Evolutionary conservation across 2,888 invertebrate species (phyloP).

Genomic region (Andricus quercusramuli): DNA sequence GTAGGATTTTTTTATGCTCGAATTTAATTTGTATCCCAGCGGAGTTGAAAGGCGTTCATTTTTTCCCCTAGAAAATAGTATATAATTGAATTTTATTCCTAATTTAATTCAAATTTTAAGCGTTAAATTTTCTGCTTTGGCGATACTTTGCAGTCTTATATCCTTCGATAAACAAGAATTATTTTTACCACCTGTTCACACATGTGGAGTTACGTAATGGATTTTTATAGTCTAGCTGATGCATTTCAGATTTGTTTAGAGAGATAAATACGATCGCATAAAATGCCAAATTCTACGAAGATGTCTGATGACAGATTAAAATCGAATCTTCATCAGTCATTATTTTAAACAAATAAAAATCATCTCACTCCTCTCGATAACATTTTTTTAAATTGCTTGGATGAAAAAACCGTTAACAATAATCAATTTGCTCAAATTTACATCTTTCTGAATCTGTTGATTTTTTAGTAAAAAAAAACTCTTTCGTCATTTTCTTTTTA

Average conservation of each 20-base stretch:
- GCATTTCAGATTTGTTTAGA: constrained; percentile 34
- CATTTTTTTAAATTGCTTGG: too few species aligned
- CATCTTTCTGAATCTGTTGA: not conserved
- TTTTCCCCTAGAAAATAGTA: not conserved
- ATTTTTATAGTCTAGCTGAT: constrained; percentile 34
- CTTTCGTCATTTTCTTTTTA: not conserved
- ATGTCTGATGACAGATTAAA: constrained; percentile 11
- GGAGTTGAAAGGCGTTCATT: too few species aligned
- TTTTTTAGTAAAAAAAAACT: not conserved
- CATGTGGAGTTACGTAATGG: constrained; percentile 31
- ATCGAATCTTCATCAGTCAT: constrained; percentile 19
- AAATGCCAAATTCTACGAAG: constrained; percentile 16
- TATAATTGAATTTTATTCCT: not conserved
- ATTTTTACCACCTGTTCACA: constrained; percentile 28
- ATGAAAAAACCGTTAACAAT: too few species aligned
- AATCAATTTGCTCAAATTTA: not conserved
- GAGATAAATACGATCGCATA: not conserved
- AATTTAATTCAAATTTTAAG: not conserved
- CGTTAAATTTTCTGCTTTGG: not conserved
- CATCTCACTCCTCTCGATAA: too few species aligned
- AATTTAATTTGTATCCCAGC: too few species aligned
- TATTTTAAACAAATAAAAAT: not conserved
- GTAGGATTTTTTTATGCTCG: too few species aligned
- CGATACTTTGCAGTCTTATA: not conserved
- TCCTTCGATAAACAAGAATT: constrained; percentile 34